Conservation (phyloP, 2,888 invertebrate species). For the Oscheius sp. region DNA sequence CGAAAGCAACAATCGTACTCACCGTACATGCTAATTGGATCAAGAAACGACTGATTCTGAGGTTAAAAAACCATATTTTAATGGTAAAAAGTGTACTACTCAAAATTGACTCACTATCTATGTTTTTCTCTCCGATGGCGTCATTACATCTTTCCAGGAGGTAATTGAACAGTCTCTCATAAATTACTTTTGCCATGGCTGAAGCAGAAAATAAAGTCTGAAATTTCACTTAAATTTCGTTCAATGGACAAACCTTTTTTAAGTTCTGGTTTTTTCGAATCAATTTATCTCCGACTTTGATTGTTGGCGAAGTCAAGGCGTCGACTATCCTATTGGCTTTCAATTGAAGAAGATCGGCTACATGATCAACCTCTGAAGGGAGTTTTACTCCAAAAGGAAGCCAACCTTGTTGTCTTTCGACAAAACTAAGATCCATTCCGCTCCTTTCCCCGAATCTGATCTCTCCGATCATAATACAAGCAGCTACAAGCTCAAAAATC, state of each 20-base stretch:
- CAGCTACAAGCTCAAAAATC: slow-evolving; percentile 58
- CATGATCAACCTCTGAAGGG: slow-evolving; percentile 59
- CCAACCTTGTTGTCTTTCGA: slow-evolving; percentile 57
- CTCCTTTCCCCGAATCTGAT: slow-evolving; percentile 64
- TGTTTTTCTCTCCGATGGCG: slow-evolving; percentile 37
- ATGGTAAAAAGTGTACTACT: too few species aligned
- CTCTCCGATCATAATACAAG: slow-evolving; percentile 65
- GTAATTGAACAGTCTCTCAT: slow-evolving; percentile 65
- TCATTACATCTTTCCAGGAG: slow-evolving; percentile 62
- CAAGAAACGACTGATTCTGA: too few species aligned
- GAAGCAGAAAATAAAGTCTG: slow-evolving; percentile 57
- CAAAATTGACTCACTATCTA: slow-evolving; percentile 6
- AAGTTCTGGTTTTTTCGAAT: slow-evolving; percentile 73
- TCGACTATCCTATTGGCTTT: slow-evolving; percentile 66
- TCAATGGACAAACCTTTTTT: slow-evolving; percentile 69
- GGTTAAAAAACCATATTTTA: too few species aligned
- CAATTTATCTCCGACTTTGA: slow-evolving; percentile 72
- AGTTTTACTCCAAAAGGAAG: neutral
- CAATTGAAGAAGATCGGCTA: slow-evolving; percentile 57
- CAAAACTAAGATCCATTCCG: slow-evolving; percentile 64
- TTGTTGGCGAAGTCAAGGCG: slow-evolving; percentile 73
- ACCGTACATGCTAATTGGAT: too few species aligned
- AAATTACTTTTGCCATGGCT: slow-evolving; percentile 64
- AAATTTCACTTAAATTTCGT: slow-evolving; percentile 7
- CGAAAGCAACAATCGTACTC: too few species aligned